These are phyloP conservation scores for Streblospio benedicti DNA, from an alignment of 1,140 invertebrate species.

Conservation along the genomic window DNA sequence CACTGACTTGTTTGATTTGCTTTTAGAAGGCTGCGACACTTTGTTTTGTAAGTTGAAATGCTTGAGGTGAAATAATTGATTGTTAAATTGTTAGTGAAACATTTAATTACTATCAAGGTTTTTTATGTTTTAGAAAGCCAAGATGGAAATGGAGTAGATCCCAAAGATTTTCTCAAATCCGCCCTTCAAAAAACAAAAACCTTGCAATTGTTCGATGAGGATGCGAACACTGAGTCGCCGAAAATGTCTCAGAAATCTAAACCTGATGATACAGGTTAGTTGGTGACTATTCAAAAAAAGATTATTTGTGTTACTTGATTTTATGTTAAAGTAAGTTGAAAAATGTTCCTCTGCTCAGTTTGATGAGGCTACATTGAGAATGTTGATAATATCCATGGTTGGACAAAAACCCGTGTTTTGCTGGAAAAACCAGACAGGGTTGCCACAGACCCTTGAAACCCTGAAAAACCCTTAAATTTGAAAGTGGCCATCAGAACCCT, in stretches of 20 bases:
- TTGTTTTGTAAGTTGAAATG: not conserved
- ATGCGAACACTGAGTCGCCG: slow-evolving; percentile 8
- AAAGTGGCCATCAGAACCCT: too few relatives aligned
- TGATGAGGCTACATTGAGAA: too few relatives aligned
- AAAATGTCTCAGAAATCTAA: slow-evolving; percentile 10
- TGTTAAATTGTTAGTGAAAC: not conserved
- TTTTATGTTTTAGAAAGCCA: not conserved
- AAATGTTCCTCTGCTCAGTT: too few relatives aligned
- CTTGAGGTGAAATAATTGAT: not conserved
- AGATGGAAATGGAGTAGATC: not conserved
- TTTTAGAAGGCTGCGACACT: not conserved
- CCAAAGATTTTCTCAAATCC: not conserved
- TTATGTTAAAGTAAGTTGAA: too few relatives aligned
- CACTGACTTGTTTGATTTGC: not conserved
- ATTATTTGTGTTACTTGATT: too few relatives aligned
- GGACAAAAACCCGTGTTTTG: too few relatives aligned
- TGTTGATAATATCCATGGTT: too few relatives aligned
- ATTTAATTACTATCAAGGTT: not conserved
- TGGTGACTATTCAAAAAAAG: not conserved
- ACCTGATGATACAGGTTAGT: not conserved
- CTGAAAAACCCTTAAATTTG: too few relatives aligned
- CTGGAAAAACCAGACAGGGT: too few relatives aligned
- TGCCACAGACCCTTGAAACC: too few relatives aligned
- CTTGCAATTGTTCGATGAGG: slow-evolving; percentile 5
- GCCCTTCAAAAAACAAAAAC: not conserved